Evolutionary conservation across 2,888 invertebrate genomes (phyloP), one percentile per base, ranked within the genome.

Genomic region (Linyphia triangularis): DNA sequence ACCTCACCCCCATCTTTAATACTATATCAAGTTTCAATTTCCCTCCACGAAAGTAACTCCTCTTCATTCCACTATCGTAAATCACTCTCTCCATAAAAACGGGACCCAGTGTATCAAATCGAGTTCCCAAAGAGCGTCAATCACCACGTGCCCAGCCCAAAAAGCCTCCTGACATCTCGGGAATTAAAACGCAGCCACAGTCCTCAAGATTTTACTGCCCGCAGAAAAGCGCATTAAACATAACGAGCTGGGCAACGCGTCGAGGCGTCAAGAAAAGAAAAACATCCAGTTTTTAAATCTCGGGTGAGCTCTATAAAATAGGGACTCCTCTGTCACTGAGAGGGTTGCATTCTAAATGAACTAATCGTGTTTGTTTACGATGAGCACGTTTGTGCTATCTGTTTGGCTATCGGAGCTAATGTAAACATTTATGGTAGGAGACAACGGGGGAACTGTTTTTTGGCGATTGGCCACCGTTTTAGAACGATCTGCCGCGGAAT

Each of bases 331-430:
- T 63, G 24, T 37, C 63, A 28, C 16, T 10, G 10, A 37, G 19
- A 13, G 28, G 19, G 33, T 67, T 75, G 73, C 59, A 85, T 85
- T 84, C 83, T 70, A 83, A 89, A 89, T 89, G 89, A 89, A 84
- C 70, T 84, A 84, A 84, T 89, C 89, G 84, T 89, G 89, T 89
- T 89, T 89, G 89, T 89, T 89, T 89, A 89, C 63, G 77, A 86
- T 73, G 73, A 51, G 72, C n/a, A n/a, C 78, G 40, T 37, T 63
- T 61, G 61, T 61, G 57, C 67, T 82, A 82, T 81, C 86, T 75
- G 37, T 57, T 40, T 69, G 82, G 73, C 81, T 77, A 88, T 88
- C 88, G 30, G 33, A 75, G 70, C 67, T 88, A 88, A 88, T 88
- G 88, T 88, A 88, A 88, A 88, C 88, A 88, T 88, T 88, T 88